Conservation (phyloP, 2,888 invertebrate species). For the Conus canariensis region DNA sequence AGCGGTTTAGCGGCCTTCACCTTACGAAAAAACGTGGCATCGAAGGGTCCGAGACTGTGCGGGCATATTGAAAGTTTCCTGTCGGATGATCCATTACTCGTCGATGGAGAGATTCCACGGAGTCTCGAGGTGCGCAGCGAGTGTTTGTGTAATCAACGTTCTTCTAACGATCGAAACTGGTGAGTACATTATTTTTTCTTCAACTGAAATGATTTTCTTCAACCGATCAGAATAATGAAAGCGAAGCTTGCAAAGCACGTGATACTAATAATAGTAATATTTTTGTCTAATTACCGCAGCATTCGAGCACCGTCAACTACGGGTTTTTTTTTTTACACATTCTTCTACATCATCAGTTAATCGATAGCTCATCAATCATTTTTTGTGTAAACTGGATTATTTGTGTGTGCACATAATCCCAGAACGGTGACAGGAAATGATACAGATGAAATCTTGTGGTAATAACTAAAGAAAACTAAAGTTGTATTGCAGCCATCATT, state of each 20-base stretch:
- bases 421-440: too few species aligned
- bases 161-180: conserved; percentile 33
- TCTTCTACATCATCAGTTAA: too few species aligned
- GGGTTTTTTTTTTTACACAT: too few species aligned
- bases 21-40: conserved; percentile 26
- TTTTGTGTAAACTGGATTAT: too few species aligned
- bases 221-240: neutral
- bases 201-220: neutral
- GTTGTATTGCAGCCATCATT: too few species aligned
- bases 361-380: too few species aligned
- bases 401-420: too few species aligned
- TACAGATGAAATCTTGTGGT: too few species aligned
- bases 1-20: conserved; percentile 24
- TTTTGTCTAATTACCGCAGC: neutral
- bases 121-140: conserved; percentile 18
- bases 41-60: neutral
- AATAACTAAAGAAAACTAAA: too few species aligned
- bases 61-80: neutral
- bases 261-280: neutral
- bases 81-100: conserved; percentile 30
- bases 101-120: conserved; percentile 41
- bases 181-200: conserved; percentile 18
- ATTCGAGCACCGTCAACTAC: too few species aligned
- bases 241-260: neutral
- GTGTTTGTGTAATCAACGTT: conserved; percentile 24